Evolutionary conservation across 2,888 invertebrate species (phyloP), one percentile per base, ranked within the genome.

Genomic region (Dinocampus coccinellae): DNA sequence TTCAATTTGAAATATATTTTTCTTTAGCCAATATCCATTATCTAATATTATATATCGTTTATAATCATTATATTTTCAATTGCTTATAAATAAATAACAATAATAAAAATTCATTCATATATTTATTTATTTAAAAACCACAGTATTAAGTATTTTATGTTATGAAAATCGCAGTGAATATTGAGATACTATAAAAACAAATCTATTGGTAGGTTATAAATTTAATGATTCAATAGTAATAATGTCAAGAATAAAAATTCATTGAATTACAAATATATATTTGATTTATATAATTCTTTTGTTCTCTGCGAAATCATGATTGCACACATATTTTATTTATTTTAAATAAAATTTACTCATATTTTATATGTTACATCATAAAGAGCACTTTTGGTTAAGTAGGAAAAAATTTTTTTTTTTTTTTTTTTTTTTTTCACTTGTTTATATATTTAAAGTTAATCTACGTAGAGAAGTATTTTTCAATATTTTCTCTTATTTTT

Each of bases 41-140:
- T 74, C 68, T 69, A 64, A 67, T 20, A 60, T 57, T 61, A 55
- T 55, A 63, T 60, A 63, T 69, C 55, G 57, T 72, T 66, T 33
- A 70, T 65, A 65, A 70, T 64, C 20, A 58, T 47, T 42, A 36
- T 58, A 42, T 63, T 6, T 36, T 42, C 47, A 42, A 57, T 47
- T 67, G 58, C 29, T 33, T 70, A 71, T 42, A 60, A 55, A 57
- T 47, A 11, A 62, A 70, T 61, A 69, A 65, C 69, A 61, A 65
- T 61, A 70, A 73, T 65, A 70, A 72, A 72, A 36, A 65, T 62
- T 57, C 29, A 72, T n/a, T n/a, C n/a, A n/a, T n/a, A n/a, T n/a
- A n/a, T n/a, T n/a, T n/a, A n/a, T n/a, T n/a, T 66, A 67, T 75
- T 69, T 70, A 68, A 70, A 60, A 68, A 69, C 67, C 63, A 20